Evolutionary conservation across 2,888 invertebrate species (phyloP), one percentile per base, ranked within the genome.

Genomic region (Ceriagrion tenellum): DNA sequence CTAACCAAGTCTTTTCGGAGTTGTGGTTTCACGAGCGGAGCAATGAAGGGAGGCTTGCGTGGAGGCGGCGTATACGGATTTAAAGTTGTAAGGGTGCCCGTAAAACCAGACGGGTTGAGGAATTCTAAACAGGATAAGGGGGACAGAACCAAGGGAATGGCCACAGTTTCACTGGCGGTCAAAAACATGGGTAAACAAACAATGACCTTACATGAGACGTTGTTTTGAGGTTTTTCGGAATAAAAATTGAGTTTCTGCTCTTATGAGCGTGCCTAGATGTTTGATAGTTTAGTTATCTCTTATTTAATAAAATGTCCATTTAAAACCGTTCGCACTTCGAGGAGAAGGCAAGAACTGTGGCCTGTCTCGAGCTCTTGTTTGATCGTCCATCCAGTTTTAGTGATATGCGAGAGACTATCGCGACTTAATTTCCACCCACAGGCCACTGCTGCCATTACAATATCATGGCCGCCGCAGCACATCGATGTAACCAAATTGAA

Each of bases 51-150:
- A 69, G 63, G 6, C 30, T 59, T 91, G 59, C 40, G 91, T 40
- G 55, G 89, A 40, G 8, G 26, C 40, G 88, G 4, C 18, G 23
- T 47, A 55, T 89, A 89, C 55, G 89, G 55, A n/a, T 89, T 55
- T 89, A 40, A 63, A 93, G 69, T 93, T 93, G 93, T 93, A 93
- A 18, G 93, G 93, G 69, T 93, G 93, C 93, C 47, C 93, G 59
- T 40, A 40, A 26, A 26, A 40, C 59, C 91, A 63, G 40, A n/a
- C 63, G 91, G 63, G 35, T 40, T 40, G 55, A 63, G 63, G 91
- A 63, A 35, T 63, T 40, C 59, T 81, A 63, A 89, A 89, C 89
- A 89, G 55, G 89, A 91, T 91, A 47, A 63, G 40, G 63, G 91
- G 16, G 35, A 30, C 13, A 91, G 35, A 0, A 35, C 35, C 91